Evolutionary conservation across 2,797 vertebrate genomes (phyloP).

Genomic region (Streptopelia turtur): DNA sequence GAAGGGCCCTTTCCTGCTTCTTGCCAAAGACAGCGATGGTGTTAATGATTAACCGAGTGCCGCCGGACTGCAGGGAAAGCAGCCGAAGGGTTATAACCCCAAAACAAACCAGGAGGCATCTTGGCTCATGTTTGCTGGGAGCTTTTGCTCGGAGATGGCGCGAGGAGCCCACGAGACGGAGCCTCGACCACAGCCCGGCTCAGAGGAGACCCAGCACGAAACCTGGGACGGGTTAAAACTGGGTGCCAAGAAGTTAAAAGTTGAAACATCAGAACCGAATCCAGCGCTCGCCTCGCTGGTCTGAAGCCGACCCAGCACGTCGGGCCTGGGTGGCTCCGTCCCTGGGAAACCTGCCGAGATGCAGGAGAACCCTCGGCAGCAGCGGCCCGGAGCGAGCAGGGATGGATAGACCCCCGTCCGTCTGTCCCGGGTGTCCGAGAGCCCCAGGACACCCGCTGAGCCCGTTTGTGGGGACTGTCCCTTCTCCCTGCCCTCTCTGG

Average conservation of each 20-base stretch:
- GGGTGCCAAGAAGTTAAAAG: too few relatives aligned
- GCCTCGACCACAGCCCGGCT: not conserved
- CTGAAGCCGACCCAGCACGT: rapidly evolving
- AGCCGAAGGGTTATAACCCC: rapidly evolving
- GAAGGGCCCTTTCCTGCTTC: not conserved
- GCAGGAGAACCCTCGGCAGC: not conserved
- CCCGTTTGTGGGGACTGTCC: rapidly evolving
- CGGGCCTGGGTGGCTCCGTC: not conserved
- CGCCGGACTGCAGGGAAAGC: not conserved
- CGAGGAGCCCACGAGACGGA: not conserved
- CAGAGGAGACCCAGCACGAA: rapidly evolving
- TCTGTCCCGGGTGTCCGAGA: not conserved
- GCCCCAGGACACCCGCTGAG: rapidly evolving
- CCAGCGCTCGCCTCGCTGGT: not conserved
- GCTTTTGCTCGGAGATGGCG: not conserved
- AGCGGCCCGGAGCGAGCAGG: not conserved
- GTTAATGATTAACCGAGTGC: not conserved
- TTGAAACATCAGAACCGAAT: not conserved
- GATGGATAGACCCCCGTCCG: not conserved
- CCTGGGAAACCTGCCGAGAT: not conserved
- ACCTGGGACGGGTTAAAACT: not conserved
- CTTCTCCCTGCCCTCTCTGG: not conserved
- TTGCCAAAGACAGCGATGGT: rapidly evolving
- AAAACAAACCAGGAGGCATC: not conserved
- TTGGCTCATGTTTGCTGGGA: rapidly evolving